These are phyloP conservation scores for Prietella phreatophila DNA, from an alignment of 2,113 vertebrate species.

Conservation along the genomic window DNA sequence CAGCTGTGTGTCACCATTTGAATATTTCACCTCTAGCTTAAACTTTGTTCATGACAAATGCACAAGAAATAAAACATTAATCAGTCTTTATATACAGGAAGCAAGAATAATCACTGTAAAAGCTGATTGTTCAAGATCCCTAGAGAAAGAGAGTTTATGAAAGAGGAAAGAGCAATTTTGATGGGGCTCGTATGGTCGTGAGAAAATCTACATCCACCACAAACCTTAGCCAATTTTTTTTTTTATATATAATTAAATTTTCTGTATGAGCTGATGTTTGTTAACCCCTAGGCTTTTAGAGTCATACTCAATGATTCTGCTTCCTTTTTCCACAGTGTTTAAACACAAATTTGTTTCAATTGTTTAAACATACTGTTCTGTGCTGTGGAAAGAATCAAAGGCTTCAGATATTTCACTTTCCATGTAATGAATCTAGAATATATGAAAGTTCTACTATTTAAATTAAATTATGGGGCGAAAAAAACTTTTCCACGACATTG, in stretches of 20 bases:
- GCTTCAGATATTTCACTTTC: no score
- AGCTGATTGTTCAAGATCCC: no score
- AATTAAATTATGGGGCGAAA: no score
- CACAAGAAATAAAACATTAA: constrained; percentile 1
- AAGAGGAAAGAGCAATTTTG: background rate
- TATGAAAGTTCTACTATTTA: no score
- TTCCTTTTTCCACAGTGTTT: background rate
- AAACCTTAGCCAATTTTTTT: background rate
- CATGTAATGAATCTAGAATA: no score
- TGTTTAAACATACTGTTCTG: background rate
- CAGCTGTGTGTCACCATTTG: constrained; percentile 3
- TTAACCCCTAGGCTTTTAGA: background rate
- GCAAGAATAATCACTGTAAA: background rate
- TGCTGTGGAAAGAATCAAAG: background rate
- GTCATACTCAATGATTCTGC: background rate
- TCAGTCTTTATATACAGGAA: background rate
- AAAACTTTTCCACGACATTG: no score
- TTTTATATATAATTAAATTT: background rate
- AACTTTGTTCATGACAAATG: constrained; percentile 2
- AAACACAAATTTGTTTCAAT: background rate
- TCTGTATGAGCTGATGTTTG: background rate
- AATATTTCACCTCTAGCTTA: background rate
- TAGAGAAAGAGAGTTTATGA: background rate
- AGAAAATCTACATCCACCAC: background rate
- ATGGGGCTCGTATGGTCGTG: background rate